phyloP scores from a whole-genome alignment of 1,140 invertebrate species.

The Philotrypesis tridentata region DNA sequence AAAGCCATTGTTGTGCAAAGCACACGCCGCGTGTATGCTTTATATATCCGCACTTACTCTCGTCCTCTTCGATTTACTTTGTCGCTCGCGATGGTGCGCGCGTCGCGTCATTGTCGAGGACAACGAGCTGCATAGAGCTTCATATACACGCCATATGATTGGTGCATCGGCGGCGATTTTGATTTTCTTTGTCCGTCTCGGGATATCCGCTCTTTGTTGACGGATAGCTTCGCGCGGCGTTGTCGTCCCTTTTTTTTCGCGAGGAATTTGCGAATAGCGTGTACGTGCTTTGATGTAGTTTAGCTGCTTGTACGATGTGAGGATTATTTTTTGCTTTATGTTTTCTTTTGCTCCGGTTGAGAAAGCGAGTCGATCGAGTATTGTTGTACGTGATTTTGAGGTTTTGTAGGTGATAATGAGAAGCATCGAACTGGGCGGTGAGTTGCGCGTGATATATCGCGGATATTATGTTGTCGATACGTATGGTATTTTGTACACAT shows the following conservation, averaged over 20 bases:
- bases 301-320: no score
- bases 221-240: neutral
- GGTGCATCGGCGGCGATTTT: neutral
- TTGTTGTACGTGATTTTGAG: no score
- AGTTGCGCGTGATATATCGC: neutral
- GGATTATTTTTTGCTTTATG: no score
- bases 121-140: neutral
- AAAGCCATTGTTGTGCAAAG: neutral
- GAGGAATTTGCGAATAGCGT: neutral
- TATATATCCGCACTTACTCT: neutral
- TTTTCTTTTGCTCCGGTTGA: no score
- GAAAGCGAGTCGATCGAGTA: no score
- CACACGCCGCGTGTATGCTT: neutral
- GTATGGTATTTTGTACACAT: no score
- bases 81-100: no score
- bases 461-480: no score
- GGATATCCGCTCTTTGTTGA: conserved; percentile 39
- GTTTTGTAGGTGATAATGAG: no score
- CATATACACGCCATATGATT: neutral
- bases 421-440: no score
- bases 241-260: neutral
- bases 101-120: neutral
- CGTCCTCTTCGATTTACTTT: neutral
- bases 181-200: conserved; percentile 16
- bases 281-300: neutral